phyloP scores from a whole-genome alignment of 1,140 invertebrate species.

The Tenebrio molitor region DNA sequence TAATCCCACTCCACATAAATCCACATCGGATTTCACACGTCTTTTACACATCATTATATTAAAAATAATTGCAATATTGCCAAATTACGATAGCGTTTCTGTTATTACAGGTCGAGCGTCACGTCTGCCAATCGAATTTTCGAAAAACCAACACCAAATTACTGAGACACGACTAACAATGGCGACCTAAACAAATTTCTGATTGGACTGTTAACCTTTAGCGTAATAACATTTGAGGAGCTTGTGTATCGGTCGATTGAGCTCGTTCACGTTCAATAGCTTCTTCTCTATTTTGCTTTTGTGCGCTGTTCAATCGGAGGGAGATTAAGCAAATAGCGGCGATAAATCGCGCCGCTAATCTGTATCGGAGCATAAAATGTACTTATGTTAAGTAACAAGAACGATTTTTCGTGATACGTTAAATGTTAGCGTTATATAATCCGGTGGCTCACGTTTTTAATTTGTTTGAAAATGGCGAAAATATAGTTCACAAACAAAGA shows the following conservation, averaged over 20 bases:
- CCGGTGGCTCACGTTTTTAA: not conserved
- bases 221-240: not conserved
- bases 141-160: not conserved
- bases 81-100: not conserved
- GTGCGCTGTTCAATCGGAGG: not conserved
- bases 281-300: slow-evolving; percentile 1
- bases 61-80: not conserved
- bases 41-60: not conserved
- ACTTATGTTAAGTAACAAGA: not conserved
- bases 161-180: slow-evolving; percentile 2
- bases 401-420: slow-evolving; percentile 10
- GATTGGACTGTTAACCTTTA: slow-evolving; percentile 2
- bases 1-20: not conserved
- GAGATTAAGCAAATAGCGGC: not conserved
- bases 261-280: slow-evolving; percentile 3
- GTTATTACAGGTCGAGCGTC: no score
- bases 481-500: no score
- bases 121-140: not conserved
- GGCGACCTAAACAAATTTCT: not conserved
- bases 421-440: slow-evolving; percentile 2
- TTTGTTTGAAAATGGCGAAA: no score
- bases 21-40: not conserved
- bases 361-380: not conserved
- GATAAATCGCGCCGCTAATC: not conserved
- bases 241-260: not conserved